phyloP scores from a whole-genome alignment of 2,797 vertebrate genomes.

The Malurus leucopterus region DNA sequence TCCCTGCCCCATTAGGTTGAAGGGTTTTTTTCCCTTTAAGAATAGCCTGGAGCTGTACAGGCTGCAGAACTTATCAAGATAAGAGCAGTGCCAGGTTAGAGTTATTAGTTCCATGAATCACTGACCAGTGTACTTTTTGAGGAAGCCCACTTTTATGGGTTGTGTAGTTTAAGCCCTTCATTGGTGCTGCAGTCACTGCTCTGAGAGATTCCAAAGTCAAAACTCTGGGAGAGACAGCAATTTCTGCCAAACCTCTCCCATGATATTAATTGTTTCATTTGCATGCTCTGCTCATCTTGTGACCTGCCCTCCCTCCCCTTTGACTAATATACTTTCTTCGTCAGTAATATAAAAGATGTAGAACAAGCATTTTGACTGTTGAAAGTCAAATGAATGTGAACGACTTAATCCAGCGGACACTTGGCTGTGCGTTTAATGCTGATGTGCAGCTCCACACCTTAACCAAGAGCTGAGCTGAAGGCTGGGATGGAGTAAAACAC shows the following conservation, averaged over 20 bases:
- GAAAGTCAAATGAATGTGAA: constrained; percentile 59
- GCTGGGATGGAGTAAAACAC: background rate
- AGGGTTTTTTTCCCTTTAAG: background rate
- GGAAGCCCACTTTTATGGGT: background rate
- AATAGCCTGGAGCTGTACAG: background rate
- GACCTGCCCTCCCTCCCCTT: constrained; percentile 43
- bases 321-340: background rate
- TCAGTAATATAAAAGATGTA: constrained; percentile 49
- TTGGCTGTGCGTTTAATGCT: background rate
- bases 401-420: background rate
- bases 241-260: constrained; percentile 4
- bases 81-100: constrained; percentile 25
- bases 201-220: background rate
- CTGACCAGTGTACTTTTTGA: background rate
- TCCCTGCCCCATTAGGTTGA: constrained; percentile 6
- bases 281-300: constrained; percentile 22
- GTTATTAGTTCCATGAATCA: constrained; percentile 40
- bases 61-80: constrained; percentile 8
- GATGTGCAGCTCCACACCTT: background rate
- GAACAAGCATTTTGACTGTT: constrained; percentile 53
- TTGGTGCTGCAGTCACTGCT: background rate
- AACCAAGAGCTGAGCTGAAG: background rate
- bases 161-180: background rate
- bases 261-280: constrained; percentile 40
- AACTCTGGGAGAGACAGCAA: background rate